Evolutionary conservation across 2,797 vertebrate genomes (phyloP).

Genomic region (Typhlichthys subterraneus): DNA sequence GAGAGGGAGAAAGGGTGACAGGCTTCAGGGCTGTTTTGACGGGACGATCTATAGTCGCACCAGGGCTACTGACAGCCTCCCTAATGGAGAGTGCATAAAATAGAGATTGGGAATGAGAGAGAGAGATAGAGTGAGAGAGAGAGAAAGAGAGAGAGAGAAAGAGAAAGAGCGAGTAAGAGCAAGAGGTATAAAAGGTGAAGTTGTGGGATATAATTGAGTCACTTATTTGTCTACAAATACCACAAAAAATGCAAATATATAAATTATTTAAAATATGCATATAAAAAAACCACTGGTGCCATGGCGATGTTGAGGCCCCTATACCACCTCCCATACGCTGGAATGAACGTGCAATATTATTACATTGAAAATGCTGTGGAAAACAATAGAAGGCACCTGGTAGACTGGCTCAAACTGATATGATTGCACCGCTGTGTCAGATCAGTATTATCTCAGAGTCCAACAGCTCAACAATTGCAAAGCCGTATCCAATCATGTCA

Average conservation of each 20-base stretch:
- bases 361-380: too few species aligned
- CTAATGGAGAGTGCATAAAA: constrained; percentile 69
- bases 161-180: constrained; percentile 1
- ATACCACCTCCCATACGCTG: too few species aligned
- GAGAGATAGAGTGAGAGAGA: too few species aligned
- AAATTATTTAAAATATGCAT: not conserved
- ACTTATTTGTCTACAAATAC: not conserved
- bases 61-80: constrained; percentile 63
- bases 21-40: constrained; percentile 69
- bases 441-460: too few species aligned
- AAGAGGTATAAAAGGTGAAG: constrained; percentile 12
- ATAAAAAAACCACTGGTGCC: not conserved
- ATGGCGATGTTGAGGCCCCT: not conserved
- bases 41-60: constrained; percentile 66
- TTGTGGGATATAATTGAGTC: not conserved
- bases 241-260: constrained; percentile 13
- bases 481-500: too few species aligned
- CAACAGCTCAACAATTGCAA: too few species aligned
- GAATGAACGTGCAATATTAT: too few species aligned
- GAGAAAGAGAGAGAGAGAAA: not conserved
- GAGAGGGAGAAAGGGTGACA: constrained; percentile 56
- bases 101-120: constrained; percentile 23
- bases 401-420: too few species aligned
- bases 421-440: too few species aligned
- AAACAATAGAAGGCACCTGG: too few species aligned